phyloP scores from a whole-genome alignment of 2,888 invertebrate genomes.

The Cerastis rubricosa region DNA sequence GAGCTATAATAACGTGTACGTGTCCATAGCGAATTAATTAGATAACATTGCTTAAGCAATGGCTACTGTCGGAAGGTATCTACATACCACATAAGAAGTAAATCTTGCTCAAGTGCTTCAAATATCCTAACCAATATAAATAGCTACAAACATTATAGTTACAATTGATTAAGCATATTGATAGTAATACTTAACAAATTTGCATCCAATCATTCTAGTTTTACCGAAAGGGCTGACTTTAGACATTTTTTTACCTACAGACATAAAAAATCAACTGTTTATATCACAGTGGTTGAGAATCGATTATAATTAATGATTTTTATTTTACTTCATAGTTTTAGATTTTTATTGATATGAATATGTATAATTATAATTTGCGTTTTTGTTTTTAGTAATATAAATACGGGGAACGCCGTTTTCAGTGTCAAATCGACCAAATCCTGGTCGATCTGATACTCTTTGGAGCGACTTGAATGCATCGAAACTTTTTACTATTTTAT shows the following conservation, averaged over 20 bases:
- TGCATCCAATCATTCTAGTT: slow-evolving; percentile 41
- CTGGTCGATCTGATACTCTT: neutral
- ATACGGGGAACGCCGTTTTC: neutral
- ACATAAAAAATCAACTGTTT: slow-evolving; percentile 66
- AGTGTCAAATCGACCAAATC: slow-evolving; percentile 9
- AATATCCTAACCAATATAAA: slow-evolving; percentile 59
- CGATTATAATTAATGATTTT: slow-evolving; percentile 53
- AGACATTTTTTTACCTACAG: slow-evolving; percentile 47
- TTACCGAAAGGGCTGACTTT: slow-evolving; percentile 38
- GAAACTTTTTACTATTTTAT: neutral
- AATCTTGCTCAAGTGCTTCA: slow-evolving; percentile 48
- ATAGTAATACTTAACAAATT: slow-evolving; percentile 67
- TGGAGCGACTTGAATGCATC: slow-evolving; percentile 7
- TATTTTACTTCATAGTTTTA: slow-evolving; percentile 29
- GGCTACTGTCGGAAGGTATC: slow-evolving; percentile 39
- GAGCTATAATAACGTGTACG: slow-evolving; percentile 47
- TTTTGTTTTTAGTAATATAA: slow-evolving; percentile 38
- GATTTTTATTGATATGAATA: slow-evolving; percentile 56
- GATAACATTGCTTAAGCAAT: slow-evolving; percentile 65
- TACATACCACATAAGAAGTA: slow-evolving; percentile 38
- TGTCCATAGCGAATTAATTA: slow-evolving; percentile 53
- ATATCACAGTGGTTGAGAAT: slow-evolving; percentile 80
- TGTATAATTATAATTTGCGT: slow-evolving; percentile 11
- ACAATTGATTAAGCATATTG: slow-evolving; percentile 66
- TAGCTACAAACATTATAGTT: slow-evolving; percentile 62